Conservation (phyloP, 2,888 invertebrate species). For the Eledona agricola region DNA sequence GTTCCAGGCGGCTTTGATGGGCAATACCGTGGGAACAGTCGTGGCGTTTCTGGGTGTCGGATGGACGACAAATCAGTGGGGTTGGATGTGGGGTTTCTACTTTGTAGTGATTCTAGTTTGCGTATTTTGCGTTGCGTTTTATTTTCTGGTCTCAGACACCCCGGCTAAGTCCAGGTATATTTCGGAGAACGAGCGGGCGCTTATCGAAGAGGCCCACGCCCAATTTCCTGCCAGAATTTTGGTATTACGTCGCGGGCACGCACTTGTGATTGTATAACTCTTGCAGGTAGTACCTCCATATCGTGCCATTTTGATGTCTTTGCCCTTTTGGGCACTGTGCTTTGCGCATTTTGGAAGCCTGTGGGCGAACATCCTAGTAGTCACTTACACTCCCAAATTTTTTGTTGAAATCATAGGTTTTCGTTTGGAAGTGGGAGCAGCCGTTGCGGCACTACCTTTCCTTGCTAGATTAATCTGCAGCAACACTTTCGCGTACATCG, state of each 20-base stretch:
- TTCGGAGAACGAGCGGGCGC: conserved; percentile 69
- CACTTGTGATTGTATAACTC: not conserved
- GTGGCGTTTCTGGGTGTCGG: conserved; percentile 76
- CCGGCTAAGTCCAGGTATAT: conserved; percentile 73
- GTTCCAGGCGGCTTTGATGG: conserved; percentile 76
- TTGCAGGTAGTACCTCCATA: conserved; percentile 43
- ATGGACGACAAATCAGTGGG: conserved; percentile 68
- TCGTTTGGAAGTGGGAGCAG: conserved; percentile 48
- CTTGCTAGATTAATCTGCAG: conserved; percentile 48
- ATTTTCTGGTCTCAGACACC: conserved; percentile 70
- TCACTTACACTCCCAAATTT: conserved; percentile 46
- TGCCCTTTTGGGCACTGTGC: conserved; percentile 45
- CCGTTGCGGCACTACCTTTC: conserved; percentile 48
- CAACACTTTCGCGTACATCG: conserved; percentile 45
- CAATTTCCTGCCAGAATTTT: conserved; percentile 42
- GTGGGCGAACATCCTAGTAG: conserved; percentile 46
- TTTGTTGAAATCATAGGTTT: conserved; percentile 46
- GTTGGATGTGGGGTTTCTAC: conserved; percentile 77
- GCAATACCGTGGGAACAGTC: conserved; percentile 77
- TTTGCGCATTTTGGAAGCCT: conserved; percentile 63
- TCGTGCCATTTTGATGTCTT: conserved; percentile 39
- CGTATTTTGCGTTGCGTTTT: conserved; percentile 69
- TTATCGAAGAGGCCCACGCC: conserved; percentile 61
- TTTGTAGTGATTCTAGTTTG: conserved; percentile 67
- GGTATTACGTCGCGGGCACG: too few relatives aligned